phyloP scores from a whole-genome alignment of 2,113 vertebrate species.

The Taurulus bubalis region DNA sequence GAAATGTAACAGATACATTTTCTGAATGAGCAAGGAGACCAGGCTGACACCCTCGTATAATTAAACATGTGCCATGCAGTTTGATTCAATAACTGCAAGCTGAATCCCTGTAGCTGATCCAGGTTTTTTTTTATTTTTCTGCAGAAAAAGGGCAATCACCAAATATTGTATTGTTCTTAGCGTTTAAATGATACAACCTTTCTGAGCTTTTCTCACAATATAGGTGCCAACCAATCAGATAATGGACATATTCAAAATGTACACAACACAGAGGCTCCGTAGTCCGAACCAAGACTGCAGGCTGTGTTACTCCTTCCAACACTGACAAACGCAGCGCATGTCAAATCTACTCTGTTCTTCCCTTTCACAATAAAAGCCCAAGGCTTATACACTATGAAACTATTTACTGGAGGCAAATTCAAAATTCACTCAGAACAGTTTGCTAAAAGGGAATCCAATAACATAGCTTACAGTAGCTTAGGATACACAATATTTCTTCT shows the following conservation, averaged over 20 bases:
- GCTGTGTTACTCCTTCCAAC: no score
- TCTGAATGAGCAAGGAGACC: background rate
- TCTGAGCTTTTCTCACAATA: no score
- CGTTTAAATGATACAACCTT: no score
- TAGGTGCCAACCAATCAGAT: no score
- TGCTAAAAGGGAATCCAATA: background rate
- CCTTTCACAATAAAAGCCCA: background rate
- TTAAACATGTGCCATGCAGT: background rate
- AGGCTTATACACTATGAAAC: background rate
- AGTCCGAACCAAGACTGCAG: no score
- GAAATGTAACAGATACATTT: background rate
- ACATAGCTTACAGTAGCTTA: background rate
- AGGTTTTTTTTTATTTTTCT: no score
- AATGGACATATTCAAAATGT: no score
- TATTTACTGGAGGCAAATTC: background rate
- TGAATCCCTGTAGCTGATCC: background rate
- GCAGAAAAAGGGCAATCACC: no score
- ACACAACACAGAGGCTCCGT: no score
- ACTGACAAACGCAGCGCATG: background rate
- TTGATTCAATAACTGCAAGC: conserved; percentile 1
- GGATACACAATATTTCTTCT: background rate
- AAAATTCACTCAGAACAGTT: no score
- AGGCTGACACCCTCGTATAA: background rate
- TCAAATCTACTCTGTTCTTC: background rate
- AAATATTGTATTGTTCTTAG: no score